Evolutionary conservation across 2,113 vertebrate genomes (phyloP).

Genomic region (Seriola quinqueradiata): DNA sequence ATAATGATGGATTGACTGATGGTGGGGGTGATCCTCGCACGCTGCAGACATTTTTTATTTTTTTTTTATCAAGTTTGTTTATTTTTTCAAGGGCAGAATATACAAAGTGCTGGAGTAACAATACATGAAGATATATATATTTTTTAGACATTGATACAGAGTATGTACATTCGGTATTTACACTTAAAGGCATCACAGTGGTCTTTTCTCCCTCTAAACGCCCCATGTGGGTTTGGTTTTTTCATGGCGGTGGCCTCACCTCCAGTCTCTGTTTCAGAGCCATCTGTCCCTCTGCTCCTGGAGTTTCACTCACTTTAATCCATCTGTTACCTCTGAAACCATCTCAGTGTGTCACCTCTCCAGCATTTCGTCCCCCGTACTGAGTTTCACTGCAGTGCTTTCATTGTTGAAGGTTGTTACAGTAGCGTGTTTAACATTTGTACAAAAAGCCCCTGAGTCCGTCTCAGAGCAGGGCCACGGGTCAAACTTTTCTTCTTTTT

Average conservation of each 20-base stretch:
- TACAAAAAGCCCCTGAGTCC: constrained; percentile 6
- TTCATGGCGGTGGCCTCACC: constrained; percentile 12
- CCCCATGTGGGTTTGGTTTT: not conserved
- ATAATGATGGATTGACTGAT: constrained; percentile 60
- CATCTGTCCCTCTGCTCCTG: constrained; percentile 71
- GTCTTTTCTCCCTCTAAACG: constrained; percentile 2
- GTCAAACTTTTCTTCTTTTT: not conserved
- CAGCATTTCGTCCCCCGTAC: constrained; percentile 34
- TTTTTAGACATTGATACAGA: constrained; percentile 59
- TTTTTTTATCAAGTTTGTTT: constrained; percentile 62
- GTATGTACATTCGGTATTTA: constrained; percentile 70
- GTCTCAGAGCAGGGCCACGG: not conserved
- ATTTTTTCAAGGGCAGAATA: constrained; percentile 70
- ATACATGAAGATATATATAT: constrained; percentile 56
- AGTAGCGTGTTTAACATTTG: constrained; percentile 30
- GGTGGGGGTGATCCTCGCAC: constrained; percentile 15
- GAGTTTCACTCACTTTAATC: constrained; percentile 58
- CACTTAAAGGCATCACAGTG: constrained; percentile 52
- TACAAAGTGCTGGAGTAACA: constrained; percentile 76
- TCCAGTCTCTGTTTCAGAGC: constrained; percentile 66
- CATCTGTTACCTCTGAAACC: constrained; percentile 73
- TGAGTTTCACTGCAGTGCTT: constrained; percentile 49
- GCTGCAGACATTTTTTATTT: not conserved
- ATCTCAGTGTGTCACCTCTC: constrained; percentile 34
- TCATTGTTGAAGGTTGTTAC: constrained; percentile 43